Evolutionary conservation across 1,140 invertebrate genomes (phyloP).

Genomic region (Lethocerus indicus): DNA sequence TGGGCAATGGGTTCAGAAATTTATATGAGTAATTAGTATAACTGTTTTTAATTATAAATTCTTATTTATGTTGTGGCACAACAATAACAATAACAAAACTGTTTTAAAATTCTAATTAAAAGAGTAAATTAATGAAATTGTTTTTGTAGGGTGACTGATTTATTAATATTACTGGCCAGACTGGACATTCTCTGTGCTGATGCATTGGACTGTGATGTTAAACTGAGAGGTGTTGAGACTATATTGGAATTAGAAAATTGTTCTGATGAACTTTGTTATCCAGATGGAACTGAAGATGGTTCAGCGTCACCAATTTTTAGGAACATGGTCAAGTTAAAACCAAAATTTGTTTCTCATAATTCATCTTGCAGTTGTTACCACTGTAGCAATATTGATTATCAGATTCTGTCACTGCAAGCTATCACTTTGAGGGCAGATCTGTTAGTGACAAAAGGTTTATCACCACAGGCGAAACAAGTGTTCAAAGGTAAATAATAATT

Average conservation of each 20-base stretch:
- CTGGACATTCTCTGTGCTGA: background rate
- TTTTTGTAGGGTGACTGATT: slow-evolving; percentile 1
- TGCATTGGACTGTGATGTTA: background rate
- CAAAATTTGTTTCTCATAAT: background rate
- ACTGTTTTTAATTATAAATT: background rate
- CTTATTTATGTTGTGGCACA: background rate
- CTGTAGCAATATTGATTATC: background rate
- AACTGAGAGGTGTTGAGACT: background rate
- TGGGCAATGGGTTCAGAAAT: too few species aligned
- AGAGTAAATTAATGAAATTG: background rate
- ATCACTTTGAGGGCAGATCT: background rate
- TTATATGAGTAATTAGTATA: background rate
- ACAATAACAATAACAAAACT: background rate
- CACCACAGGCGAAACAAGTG: too few species aligned
- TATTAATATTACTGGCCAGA: background rate
- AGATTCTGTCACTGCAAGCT: background rate
- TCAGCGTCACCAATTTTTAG: background rate
- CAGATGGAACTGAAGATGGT: background rate
- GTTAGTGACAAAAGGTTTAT: too few species aligned
- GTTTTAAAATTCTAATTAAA: background rate
- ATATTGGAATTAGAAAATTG: background rate
- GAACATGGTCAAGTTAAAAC: background rate
- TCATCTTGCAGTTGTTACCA: background rate
- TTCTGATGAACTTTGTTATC: background rate
- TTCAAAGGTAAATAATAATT: too few species aligned